Conservation (phyloP, 2,888 invertebrate species). For the Mylabris sibirica region DNA sequence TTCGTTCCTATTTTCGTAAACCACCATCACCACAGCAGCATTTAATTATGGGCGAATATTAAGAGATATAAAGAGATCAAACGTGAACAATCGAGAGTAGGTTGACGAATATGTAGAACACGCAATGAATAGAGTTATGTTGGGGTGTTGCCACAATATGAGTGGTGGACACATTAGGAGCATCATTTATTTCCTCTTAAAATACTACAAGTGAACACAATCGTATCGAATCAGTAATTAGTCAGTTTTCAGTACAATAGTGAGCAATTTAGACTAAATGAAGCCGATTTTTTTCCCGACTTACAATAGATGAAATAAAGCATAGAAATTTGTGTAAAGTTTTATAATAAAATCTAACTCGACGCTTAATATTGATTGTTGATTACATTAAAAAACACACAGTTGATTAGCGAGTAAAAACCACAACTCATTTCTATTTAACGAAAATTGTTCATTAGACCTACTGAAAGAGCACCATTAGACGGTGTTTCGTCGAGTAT, state of each 20-base stretch:
- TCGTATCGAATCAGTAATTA: background rate
- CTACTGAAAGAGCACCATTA: slow-evolving; percentile 2
- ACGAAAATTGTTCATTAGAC: slow-evolving; percentile 26
- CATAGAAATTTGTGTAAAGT: background rate
- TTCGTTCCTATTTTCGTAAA: slow-evolving; percentile 13
- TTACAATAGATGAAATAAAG: background rate
- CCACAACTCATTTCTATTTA: slow-evolving; percentile 16
- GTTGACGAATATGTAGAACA: background rate
- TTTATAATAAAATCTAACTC: background rate
- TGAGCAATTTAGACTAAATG: background rate
- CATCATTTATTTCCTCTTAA: slow-evolving; percentile 1
- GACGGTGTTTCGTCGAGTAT: slow-evolving; percentile 16
- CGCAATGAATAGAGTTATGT: background rate
- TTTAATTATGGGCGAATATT: background rate
- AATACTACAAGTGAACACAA: background rate
- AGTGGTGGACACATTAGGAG: slow-evolving; percentile 7
- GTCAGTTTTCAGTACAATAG: background rate
- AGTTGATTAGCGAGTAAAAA: background rate
- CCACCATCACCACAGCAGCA: background rate
- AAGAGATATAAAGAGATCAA: slow-evolving; percentile 1
- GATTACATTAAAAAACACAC: background rate
- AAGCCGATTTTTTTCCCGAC: background rate
- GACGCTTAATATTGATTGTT: background rate
- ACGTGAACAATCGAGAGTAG: background rate
- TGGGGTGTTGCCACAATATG: background rate